Evolutionary conservation across 2,797 vertebrate species (phyloP).

Genomic region (Spheniscus humboldti): DNA sequence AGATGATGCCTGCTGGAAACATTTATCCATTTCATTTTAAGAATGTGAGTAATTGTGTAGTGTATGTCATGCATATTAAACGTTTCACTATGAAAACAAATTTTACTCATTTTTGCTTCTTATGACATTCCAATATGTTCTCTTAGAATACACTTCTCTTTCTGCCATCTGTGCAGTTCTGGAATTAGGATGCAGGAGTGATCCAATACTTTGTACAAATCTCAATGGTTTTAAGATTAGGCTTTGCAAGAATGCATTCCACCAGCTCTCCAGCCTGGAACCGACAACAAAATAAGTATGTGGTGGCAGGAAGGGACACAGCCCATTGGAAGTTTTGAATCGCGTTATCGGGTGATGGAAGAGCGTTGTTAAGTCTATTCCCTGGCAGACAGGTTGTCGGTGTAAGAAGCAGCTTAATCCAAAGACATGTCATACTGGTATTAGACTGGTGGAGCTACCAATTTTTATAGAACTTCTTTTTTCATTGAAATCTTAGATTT

Average conservation of each 20-base stretch:
- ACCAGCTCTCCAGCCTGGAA: constrained; percentile 1
- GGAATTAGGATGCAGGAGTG: neutral
- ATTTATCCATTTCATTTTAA: constrained; percentile 48
- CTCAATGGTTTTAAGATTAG: constrained; percentile 23
- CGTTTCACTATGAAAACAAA: constrained; percentile 27
- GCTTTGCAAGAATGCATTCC: constrained; percentile 21
- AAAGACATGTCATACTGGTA: neutral
- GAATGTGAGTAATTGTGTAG: constrained; percentile 50
- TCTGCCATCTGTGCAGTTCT: constrained; percentile 8
- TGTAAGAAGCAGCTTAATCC: neutral
- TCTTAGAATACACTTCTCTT: neutral
- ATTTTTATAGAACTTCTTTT: neutral
- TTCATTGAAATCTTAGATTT: neutral
- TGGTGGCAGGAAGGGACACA: constrained; percentile 6
- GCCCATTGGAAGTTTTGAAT: constrained; percentile 28
- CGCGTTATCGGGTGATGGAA: neutral
- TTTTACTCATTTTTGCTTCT: constrained; percentile 33
- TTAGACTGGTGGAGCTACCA: neutral
- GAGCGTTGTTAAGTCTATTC: neutral
- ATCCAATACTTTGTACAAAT: neutral
- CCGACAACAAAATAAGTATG: neutral
- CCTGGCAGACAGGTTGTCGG: neutral
- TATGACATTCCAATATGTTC: constrained; percentile 34
- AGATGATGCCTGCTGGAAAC: constrained; percentile 52
- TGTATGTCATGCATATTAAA: constrained; percentile 47